These are phyloP conservation scores for Tenodera sinensis DNA, from an alignment of 2,888 invertebrate genomes.

Conservation along the genomic window DNA sequence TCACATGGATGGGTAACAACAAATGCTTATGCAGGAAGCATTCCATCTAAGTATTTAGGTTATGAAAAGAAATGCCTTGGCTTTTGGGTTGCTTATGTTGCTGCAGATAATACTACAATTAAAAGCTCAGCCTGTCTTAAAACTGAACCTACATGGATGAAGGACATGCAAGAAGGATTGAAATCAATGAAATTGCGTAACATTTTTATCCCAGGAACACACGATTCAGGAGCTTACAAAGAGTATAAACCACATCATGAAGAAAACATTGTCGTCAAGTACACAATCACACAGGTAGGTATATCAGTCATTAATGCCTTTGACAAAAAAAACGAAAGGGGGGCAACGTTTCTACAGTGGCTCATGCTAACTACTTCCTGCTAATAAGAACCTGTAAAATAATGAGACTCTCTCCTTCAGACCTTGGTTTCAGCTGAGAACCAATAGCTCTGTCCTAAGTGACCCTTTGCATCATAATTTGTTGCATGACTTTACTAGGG, in stretches of 20 bases:
- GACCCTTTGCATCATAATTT: too few relatives aligned
- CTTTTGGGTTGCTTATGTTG: conserved; percentile 23
- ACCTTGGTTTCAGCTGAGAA: too few relatives aligned
- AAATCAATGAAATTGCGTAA: conserved; percentile 50
- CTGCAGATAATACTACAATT: conserved; percentile 9
- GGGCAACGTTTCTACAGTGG: too few relatives aligned
- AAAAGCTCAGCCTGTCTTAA: conserved; percentile 46
- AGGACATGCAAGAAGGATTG: conserved; percentile 46
- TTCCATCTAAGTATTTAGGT: not conserved
- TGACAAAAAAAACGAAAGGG: not conserved
- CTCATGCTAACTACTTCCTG: too few relatives aligned
- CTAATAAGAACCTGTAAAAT: too few relatives aligned
- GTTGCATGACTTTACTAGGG: too few relatives aligned
- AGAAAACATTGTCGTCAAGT: conserved; percentile 47
- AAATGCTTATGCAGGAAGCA: not conserved
- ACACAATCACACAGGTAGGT: conserved; percentile 49
- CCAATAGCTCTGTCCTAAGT: too few relatives aligned
- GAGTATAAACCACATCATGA: conserved; percentile 34
- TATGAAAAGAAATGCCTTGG: conserved; percentile 21
- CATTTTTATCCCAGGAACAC: conserved; percentile 66
- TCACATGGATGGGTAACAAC: conserved; percentile 11
- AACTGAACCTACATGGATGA: conserved; percentile 58
- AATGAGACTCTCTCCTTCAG: too few relatives aligned
- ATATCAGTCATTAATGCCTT: not conserved
- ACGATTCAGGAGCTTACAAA: conserved; percentile 61